Evolutionary conservation across 2,113 vertebrate species (phyloP).

Genomic region (Centropristis striata): DNA sequence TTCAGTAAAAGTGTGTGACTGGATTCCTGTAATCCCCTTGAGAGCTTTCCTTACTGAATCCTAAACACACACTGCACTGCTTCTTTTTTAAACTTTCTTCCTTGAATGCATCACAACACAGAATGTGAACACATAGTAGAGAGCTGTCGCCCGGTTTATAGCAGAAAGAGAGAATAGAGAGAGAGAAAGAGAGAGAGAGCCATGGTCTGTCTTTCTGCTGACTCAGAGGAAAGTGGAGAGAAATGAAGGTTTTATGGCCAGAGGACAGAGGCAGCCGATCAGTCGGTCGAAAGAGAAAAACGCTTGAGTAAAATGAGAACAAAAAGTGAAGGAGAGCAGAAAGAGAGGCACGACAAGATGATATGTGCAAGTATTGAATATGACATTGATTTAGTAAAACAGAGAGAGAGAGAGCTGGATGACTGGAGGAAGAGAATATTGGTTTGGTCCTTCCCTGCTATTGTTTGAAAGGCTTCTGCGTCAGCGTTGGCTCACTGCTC

Average conservation of each 20-base stretch:
- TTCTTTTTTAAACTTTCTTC: constrained; percentile 14
- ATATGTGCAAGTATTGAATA: constrained; percentile 2
- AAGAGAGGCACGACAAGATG: constrained; percentile 5
- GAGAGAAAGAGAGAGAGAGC: constrained; percentile 28
- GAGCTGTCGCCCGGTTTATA: neutral
- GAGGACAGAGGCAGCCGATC: constrained; percentile 38
- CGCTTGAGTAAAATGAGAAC: constrained; percentile 1
- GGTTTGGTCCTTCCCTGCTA: constrained; percentile 51
- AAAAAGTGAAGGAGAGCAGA: neutral
- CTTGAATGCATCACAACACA: constrained; percentile 17
- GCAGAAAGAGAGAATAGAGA: constrained; percentile 12
- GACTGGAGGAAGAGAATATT: neutral
- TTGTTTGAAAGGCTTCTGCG: constrained; percentile 70
- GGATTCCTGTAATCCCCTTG: constrained; percentile 3
- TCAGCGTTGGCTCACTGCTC: constrained; percentile 59
- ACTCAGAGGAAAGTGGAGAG: constrained; percentile 80
- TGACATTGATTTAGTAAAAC: constrained; percentile 23
- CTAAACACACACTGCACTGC: neutral
- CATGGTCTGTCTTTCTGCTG: constrained; percentile 72
- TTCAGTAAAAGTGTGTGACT: neutral
- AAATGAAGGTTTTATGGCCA: constrained; percentile 77
- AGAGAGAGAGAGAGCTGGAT: neutral
- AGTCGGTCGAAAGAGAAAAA: constrained; percentile 20
- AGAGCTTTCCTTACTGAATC: constrained; percentile 14
- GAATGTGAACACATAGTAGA: constrained; percentile 3